phyloP scores from a whole-genome alignment of 1,140 invertebrate genomes.

The Notospermus geniculatus region DNA sequence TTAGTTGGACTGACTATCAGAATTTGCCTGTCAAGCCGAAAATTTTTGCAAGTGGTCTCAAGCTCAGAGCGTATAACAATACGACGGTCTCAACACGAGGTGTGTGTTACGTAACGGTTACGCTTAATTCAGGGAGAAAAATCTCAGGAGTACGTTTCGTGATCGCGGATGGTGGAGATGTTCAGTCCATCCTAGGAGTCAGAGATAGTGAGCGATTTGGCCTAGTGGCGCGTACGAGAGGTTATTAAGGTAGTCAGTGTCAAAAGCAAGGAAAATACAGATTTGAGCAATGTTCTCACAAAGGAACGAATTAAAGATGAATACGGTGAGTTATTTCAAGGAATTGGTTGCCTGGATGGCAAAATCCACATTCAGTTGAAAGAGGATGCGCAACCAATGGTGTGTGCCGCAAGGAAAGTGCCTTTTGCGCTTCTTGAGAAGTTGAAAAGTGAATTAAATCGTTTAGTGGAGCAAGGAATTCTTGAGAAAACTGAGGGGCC shows the following conservation, averaged over 20 bases:
- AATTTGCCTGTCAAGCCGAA: too few relatives aligned
- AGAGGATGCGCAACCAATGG: constrained; percentile 10
- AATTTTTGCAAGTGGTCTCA: too few relatives aligned
- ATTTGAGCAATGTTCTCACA: neutral
- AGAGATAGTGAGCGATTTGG: neutral
- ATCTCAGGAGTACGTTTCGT: too few relatives aligned
- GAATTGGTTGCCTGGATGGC: neutral
- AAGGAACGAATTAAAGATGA: neutral
- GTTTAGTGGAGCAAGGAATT: constrained; percentile 6
- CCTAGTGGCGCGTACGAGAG: neutral
- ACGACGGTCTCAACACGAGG: too few relatives aligned
- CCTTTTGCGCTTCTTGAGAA: constrained; percentile 8
- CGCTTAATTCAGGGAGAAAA: too few relatives aligned
- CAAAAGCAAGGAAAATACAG: neutral
- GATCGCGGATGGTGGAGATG: too few relatives aligned
- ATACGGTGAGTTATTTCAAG: neutral
- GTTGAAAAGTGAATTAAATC: constrained; percentile 11
- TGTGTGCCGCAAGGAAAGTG: constrained; percentile 8
- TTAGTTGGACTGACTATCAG: too few relatives aligned
- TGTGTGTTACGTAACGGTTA: too few relatives aligned
- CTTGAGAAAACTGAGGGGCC: neutral
- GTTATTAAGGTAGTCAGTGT: neutral
- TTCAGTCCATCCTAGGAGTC: neutral
- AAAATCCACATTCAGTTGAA: constrained; percentile 5
- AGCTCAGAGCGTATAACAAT: too few relatives aligned